Evolutionary conservation across 1,140 invertebrate genomes (phyloP), one percentile per base, ranked within the genome.

Genomic region (Pararge aegeria): DNA sequence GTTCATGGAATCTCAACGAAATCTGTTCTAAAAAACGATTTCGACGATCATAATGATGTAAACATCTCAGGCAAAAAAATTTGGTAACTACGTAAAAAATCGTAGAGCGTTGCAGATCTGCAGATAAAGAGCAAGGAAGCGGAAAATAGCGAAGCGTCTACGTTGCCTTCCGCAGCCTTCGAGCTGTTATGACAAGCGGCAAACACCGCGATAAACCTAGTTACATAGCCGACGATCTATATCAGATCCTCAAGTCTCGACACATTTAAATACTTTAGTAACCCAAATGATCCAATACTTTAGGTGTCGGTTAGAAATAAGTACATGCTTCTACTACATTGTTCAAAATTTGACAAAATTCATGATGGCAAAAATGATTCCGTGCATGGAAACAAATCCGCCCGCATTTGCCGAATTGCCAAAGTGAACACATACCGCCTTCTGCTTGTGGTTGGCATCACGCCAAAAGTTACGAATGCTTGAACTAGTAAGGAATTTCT

Each of bases 351-450:
- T 10, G 10, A 10, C 30, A 34, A n/a, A n/a, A n/a, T n/a, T n/a
- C 30, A 34, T 34, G 5, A 27, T 27, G 27, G 27, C 10, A n/a
- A 34, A 34, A 34, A 34, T 34, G 30, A 34, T 34, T n/a, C 30
- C 5, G 1, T 34, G 30, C 30, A 34, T n/a, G 30, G 30, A 1
- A 34, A 34, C 30, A n/a, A 34, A 34, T 34, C 30, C 30, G 30
- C 30, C 24, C 30, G 30, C 38, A 18, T 42, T 42, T 42, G 38
- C 13, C 38, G 38, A 42, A 42, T 42, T 42, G 18, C 38, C 38
- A 15, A 15, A 42, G 38, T 42, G 38, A 42, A 42, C 15, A 42
- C 38, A 42, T 18, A 16, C 12, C 38, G 38, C 13, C 38, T 42
- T 3, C 38, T 42, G 38, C 38, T 42, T 42, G 38, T 5, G 38